phyloP scores from a whole-genome alignment of 2,888 invertebrate genomes.

The Thelaira solivaga region DNA sequence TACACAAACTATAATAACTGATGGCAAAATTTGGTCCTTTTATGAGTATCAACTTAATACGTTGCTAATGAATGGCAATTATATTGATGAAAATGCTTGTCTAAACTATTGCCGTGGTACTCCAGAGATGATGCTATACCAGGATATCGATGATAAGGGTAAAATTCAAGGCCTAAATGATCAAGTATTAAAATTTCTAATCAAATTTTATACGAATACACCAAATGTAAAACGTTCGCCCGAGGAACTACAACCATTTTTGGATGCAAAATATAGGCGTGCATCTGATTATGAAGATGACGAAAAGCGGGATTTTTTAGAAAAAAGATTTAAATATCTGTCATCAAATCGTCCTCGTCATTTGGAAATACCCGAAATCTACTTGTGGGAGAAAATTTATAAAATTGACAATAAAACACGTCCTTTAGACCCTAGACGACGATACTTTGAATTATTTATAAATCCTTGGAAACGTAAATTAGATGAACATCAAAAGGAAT shows the following conservation, averaged over 20 bases:
- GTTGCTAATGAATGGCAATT: slow-evolving; percentile 81
- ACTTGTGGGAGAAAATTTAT: slow-evolving; percentile 90
- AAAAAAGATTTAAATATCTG: slow-evolving; percentile 83
- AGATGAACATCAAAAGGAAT: slow-evolving; percentile 82
- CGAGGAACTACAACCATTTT: slow-evolving; percentile 85
- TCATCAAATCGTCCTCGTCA: slow-evolving; percentile 83
- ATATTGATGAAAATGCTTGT: slow-evolving; percentile 82
- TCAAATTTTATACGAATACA: slow-evolving; percentile 85
- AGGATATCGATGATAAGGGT: slow-evolving; percentile 82
- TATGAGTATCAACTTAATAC: slow-evolving; percentile 96
- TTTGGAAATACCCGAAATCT: slow-evolving; percentile 82
- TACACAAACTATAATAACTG: slow-evolving; percentile 91
- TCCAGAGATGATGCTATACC: slow-evolving; percentile 84
- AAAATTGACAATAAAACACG: slow-evolving; percentile 84
- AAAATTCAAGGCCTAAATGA: slow-evolving; percentile 89
- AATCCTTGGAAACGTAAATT: slow-evolving; percentile 82
- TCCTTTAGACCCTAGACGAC: slow-evolving; percentile 82
- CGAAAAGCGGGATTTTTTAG: slow-evolving; percentile 84
- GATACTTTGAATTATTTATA: slow-evolving; percentile 84
- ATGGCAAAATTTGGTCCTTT: slow-evolving; percentile 92
- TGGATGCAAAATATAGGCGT: slow-evolving; percentile 79
- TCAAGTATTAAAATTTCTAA: slow-evolving; percentile 83
- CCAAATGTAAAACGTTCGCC: slow-evolving; percentile 80
- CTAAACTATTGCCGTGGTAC: slow-evolving; percentile 90
- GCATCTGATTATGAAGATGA: slow-evolving; percentile 84